Evolutionary conservation across 1,140 invertebrate genomes (phyloP), one percentile per base, ranked within the genome.

Genomic region (Bombyx mori): DNA sequence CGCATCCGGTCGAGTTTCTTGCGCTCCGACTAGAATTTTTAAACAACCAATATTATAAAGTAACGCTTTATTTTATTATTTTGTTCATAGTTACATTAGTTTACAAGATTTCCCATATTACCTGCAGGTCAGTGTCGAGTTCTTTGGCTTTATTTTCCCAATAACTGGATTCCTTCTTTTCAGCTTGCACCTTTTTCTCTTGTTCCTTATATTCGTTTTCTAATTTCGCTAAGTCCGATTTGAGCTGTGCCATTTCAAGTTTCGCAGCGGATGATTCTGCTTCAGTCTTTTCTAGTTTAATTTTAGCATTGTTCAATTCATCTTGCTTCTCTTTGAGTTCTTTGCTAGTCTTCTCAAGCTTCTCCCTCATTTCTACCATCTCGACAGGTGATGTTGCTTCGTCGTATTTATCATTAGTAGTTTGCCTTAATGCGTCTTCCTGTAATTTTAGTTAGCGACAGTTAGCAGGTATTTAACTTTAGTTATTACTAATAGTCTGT

Each of bases 161-260:
- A 55, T 91, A 90, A 88, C 64, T 88, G 66, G 68, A 88, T 76
- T 75, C 91, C 85, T 66, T 89, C 69, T 78, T 90, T 79, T 77
- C 88, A 52, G 78, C 85, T 88, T 76, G 89, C 75, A 68, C 80
- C 68, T 86, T 91, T 89, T 67, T 91, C 82, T 90, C 65, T 35
- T 80, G 60, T 53, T 91, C 87, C 87, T 91, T 86, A 68, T 88
- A 87, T 77, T 88, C 90, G 80, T 85, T 91, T 83, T 89, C 91
- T 42, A 91, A 86, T 70, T 93, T 94, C 43, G 91, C 90, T 45
- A 92, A 72, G 68, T 93, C 92, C 54, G 91, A 89, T 63, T 90
- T 90, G 2, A 89, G 47, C 45, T 88, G 83, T 0, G 77, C 66
- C 12, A 90, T 52, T 63, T 92, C 89, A n/a, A 77, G 62, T 62